phyloP scores from a whole-genome alignment of 2,113 vertebrate species.

The Bufo bufo region DNA sequence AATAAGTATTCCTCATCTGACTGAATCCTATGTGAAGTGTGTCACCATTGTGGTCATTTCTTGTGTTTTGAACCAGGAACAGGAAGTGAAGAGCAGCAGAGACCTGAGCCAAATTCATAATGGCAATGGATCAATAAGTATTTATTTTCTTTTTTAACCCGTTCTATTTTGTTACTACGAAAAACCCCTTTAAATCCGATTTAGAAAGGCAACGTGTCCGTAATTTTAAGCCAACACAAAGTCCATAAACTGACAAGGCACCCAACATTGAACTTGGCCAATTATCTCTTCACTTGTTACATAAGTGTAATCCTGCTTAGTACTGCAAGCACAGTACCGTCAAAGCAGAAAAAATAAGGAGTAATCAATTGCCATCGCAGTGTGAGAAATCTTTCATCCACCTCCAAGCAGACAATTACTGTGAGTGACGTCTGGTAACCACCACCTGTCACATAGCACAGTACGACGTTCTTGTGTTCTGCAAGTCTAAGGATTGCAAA shows the following conservation, averaged over 20 bases:
- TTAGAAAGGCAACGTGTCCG: neutral
- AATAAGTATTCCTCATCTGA: too few relatives aligned
- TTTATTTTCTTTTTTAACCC: too few relatives aligned
- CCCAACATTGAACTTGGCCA: neutral
- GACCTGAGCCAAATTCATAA: too few relatives aligned
- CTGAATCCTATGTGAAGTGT: too few relatives aligned
- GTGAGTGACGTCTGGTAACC: constrained; percentile 49
- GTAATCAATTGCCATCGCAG: constrained; percentile 33
- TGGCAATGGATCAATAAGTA: too few relatives aligned
- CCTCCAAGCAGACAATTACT: constrained; percentile 46
- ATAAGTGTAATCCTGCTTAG: constrained; percentile 39
- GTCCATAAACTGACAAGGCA: neutral
- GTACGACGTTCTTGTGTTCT: constrained; percentile 45
- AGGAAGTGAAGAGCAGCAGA: too few relatives aligned
- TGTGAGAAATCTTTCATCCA: constrained; percentile 29
- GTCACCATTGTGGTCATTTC: too few relatives aligned
- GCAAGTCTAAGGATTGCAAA: constrained; percentile 48
- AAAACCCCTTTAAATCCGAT: neutral
- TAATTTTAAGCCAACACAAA: neutral
- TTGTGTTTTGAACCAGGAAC: too few relatives aligned
- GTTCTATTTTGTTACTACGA: too few relatives aligned
- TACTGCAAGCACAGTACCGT: neutral
- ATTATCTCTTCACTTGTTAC: constrained; percentile 12
- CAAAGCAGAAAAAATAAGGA: constrained; percentile 5
- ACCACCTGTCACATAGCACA: constrained; percentile 50